Evolutionary conservation across 2,888 invertebrate species (phyloP).

Genomic region (Artemia sp.): DNA sequence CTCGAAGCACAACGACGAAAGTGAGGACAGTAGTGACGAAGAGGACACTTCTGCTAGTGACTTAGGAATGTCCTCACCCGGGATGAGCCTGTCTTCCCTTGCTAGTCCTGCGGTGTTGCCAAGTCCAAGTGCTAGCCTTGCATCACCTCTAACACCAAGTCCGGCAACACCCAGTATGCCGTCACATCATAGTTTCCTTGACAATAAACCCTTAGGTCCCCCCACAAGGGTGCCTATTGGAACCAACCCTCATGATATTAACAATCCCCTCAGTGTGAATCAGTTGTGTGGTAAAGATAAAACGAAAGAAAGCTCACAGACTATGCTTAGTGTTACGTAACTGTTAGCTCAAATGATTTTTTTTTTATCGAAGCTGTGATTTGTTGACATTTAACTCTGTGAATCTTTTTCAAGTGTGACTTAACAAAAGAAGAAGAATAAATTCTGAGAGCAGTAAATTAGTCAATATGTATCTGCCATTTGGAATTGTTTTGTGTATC

Average conservation of each 20-base stretch:
- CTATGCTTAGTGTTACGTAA: slow-evolving; percentile 9
- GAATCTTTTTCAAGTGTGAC: neutral
- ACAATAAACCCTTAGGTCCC: slow-evolving; percentile 36
- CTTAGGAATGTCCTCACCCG: slow-evolving; percentile 32
- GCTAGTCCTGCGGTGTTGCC: slow-evolving; percentile 55
- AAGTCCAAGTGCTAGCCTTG: slow-evolving; percentile 55
- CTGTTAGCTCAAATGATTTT: slow-evolving; percentile 9
- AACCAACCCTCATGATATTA: slow-evolving; percentile 75
- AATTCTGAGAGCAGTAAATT: no score
- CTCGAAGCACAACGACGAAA: slow-evolving; percentile 39
- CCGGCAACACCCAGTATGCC: slow-evolving; percentile 32
- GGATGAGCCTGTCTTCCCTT: slow-evolving; percentile 47
- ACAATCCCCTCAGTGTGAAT: slow-evolving; percentile 78
- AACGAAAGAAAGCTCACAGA: slow-evolving; percentile 9
- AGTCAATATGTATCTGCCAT: no score
- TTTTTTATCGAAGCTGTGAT: slow-evolving; percentile 10
- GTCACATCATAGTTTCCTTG: slow-evolving; percentile 25
- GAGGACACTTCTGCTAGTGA: slow-evolving; percentile 26
- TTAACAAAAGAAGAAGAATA: no score
- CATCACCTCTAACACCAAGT: slow-evolving; percentile 36
- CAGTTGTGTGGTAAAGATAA: slow-evolving; percentile 56
- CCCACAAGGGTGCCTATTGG: slow-evolving; percentile 61
- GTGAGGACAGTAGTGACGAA: slow-evolving; percentile 24
- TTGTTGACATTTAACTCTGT: neutral
- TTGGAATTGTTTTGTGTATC: no score